Evolutionary conservation across 2,797 vertebrate genomes (phyloP).

Genomic region (Furcifer pardalis): DNA sequence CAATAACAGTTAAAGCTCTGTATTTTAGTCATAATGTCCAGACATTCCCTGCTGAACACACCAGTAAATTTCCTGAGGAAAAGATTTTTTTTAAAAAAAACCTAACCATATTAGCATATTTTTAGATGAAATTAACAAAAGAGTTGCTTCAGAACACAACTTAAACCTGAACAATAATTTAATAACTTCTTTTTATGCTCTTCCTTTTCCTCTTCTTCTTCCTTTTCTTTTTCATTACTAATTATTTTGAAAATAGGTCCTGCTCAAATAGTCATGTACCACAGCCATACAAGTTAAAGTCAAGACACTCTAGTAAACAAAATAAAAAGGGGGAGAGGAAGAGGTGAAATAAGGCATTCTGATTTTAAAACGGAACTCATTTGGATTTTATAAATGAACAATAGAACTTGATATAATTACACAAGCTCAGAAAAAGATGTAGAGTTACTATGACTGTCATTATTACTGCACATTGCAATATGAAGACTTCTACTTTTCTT

Average conservation of each 20-base stretch:
- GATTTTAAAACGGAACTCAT: not conserved
- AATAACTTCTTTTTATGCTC: too few species aligned
- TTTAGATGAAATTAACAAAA: too few species aligned
- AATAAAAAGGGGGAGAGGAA: not conserved
- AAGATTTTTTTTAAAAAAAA: not conserved
- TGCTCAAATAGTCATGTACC: not conserved
- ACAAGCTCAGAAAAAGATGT: not conserved
- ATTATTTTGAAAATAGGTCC: not conserved
- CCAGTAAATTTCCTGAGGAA: slow-evolving; percentile 13
- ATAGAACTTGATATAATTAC: not conserved
- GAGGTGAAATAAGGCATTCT: not conserved
- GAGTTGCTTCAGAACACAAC: not conserved
- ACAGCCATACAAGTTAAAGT: not conserved
- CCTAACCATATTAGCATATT: too few species aligned
- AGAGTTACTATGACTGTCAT: not conserved
- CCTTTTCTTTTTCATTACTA: not conserved
- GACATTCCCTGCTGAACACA: slow-evolving; percentile 16
- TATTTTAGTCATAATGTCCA: not conserved
- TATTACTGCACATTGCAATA: not conserved
- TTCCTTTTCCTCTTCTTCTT: not conserved
- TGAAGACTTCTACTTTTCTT: not conserved
- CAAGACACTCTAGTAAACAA: not conserved
- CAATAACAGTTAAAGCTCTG: not conserved
- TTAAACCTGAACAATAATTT: not conserved
- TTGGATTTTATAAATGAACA: not conserved